These are phyloP conservation scores for Oreochromis aureus DNA, from an alignment of 2,113 vertebrate genomes.

Conservation along the genomic window DNA sequence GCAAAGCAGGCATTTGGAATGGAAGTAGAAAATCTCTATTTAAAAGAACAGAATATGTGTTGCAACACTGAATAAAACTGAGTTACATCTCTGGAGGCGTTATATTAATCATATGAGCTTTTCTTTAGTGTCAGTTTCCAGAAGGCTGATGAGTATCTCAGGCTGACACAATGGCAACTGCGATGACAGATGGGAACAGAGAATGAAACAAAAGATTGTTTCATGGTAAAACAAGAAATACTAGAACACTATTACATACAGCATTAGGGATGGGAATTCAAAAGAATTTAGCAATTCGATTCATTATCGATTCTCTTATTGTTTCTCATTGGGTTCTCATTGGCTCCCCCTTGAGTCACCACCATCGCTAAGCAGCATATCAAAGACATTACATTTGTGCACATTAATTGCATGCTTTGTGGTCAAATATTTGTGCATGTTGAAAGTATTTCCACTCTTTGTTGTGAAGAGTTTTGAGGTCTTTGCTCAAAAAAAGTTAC, in stretches of 20 bases:
- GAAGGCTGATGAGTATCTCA: background rate
- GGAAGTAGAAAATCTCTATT: background rate
- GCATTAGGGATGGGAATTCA: background rate
- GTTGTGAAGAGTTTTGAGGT: background rate
- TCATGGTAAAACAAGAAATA: background rate
- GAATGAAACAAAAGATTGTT: background rate
- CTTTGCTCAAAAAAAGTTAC: background rate
- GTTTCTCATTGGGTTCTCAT: background rate
- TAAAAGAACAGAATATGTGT: background rate
- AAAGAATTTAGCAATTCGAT: background rate
- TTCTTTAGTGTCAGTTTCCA: background rate
- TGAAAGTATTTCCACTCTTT: background rate
- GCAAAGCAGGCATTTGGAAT: background rate
- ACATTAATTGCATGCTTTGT: background rate
- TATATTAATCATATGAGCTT: constrained; percentile 2
- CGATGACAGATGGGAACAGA: background rate
- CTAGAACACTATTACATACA: background rate
- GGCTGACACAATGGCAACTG: background rate
- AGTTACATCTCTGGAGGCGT: background rate
- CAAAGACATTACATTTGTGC: background rate
- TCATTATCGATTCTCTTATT: background rate
- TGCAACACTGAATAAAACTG: background rate
- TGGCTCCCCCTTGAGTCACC: background rate
- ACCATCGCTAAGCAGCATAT: background rate
- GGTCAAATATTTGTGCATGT: background rate